phyloP scores from a whole-genome alignment of 2,113 vertebrate genomes.

The Phalacrocorax aristotelis region DNA sequence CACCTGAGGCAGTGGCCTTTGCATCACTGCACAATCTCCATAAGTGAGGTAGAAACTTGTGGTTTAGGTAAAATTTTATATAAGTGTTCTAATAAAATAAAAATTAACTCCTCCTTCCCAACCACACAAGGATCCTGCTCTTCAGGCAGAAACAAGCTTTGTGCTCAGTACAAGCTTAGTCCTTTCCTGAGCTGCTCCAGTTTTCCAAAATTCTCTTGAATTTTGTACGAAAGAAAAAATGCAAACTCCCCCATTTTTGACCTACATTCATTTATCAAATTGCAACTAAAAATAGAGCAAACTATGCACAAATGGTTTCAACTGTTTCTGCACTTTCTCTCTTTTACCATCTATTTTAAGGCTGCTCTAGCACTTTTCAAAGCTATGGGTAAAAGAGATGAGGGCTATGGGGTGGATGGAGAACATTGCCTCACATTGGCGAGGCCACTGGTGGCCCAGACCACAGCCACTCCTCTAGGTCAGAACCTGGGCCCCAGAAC shows the following conservation, averaged over 20 bases:
- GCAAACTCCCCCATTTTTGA: not conserved
- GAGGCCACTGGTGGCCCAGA: not conserved
- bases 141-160: not conserved
- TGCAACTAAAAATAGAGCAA: not conserved
- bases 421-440: not conserved
- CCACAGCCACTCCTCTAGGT: not conserved
- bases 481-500: not conserved
- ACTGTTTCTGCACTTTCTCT: not conserved
- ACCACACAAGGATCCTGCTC: fast-evolving
- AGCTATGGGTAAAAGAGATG: not conserved
- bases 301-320: not conserved
- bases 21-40: not conserved
- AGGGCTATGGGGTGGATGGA: not conserved
- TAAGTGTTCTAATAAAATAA: not conserved
- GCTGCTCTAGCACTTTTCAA: not conserved
- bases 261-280: conserved; percentile 48
- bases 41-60: not conserved
- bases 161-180: not conserved
- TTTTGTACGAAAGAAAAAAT: not conserved
- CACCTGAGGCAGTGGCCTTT: not conserved
- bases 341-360: not conserved
- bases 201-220: not conserved
- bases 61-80: not conserved
- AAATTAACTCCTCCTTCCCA: not conserved
- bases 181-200: not conserved